Conservation (phyloP, 2,113 vertebrate genomes). For the Dipodomys ordii region DNA sequence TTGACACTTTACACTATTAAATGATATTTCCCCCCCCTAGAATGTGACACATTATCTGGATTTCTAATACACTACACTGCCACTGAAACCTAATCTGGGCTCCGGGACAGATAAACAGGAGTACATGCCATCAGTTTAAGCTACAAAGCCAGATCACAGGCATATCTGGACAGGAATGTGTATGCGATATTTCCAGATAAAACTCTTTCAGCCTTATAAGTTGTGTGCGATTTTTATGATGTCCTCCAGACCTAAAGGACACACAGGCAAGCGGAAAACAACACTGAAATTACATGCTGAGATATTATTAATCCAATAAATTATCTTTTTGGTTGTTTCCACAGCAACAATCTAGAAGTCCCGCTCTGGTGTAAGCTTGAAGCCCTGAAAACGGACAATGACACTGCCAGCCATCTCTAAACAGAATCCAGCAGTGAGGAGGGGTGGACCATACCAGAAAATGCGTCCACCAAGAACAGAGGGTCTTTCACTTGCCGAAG, state of each 20-base stretch:
- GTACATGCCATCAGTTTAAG: no score
- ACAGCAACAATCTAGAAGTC: neutral
- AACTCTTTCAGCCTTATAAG: neutral
- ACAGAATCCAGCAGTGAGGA: no score
- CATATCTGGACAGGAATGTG: accelerated
- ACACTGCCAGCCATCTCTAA: no score
- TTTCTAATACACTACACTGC: accelerated
- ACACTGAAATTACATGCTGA: neutral
- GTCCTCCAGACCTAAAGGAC: neutral
- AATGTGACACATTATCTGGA: accelerated
- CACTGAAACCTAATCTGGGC: accelerated
- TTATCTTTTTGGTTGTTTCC: neutral
- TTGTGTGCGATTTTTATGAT: neutral
- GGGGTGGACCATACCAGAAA: constrained; percentile 86
- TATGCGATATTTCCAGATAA: neutral
- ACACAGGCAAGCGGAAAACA: neutral
- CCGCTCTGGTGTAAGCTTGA: neutral
- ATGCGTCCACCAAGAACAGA: constrained; percentile 89
- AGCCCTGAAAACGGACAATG: no score
- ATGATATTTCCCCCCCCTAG: neutral
- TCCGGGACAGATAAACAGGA: no score
- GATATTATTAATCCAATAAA: neutral
- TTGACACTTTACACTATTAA: neutral
- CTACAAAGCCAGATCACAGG: accelerated
- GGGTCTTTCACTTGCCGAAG: constrained; percentile 93